Conservation (phyloP, 2,888 invertebrate species). For the Polyommatus iphigenia region DNA sequence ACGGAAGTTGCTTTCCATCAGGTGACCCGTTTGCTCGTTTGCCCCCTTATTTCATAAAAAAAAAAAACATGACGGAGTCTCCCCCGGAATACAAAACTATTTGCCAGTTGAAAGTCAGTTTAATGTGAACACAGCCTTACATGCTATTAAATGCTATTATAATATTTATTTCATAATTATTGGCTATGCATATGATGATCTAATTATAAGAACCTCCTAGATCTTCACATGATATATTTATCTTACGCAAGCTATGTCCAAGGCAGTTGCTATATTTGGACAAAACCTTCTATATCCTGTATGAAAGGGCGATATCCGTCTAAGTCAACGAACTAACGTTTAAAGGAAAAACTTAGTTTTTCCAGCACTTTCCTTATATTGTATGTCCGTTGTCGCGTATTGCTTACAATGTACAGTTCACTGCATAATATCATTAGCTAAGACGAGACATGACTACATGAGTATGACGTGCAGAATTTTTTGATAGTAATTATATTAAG, state of each 20-base stretch:
- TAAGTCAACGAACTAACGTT: not conserved
- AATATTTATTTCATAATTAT: not conserved
- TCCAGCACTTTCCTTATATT: conserved; percentile 3
- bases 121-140: not conserved
- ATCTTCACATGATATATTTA: not conserved
- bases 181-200: not conserved
- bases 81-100: too few relatives aligned
- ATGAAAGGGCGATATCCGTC: not conserved
- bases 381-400: conserved; percentile 1
- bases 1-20: too few relatives aligned
- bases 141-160: not conserved
- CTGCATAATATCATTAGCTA: too few relatives aligned
- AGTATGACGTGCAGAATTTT: too few relatives aligned
- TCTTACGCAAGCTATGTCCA: not conserved
- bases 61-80: too few relatives aligned
- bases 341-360: conserved; percentile 8
- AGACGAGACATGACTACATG: too few relatives aligned
- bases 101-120: not conserved
- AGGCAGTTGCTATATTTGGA: not conserved
- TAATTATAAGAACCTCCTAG: not conserved
- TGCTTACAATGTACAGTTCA: not conserved
- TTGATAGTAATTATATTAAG: too few relatives aligned
- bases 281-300: not conserved
- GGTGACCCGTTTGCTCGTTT: too few relatives aligned
- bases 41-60: too few relatives aligned